Evolutionary conservation across 2,113 vertebrate genomes (phyloP), one percentile per base, ranked within the genome.

Genomic region (Nerophis lumbriciformis): DNA sequence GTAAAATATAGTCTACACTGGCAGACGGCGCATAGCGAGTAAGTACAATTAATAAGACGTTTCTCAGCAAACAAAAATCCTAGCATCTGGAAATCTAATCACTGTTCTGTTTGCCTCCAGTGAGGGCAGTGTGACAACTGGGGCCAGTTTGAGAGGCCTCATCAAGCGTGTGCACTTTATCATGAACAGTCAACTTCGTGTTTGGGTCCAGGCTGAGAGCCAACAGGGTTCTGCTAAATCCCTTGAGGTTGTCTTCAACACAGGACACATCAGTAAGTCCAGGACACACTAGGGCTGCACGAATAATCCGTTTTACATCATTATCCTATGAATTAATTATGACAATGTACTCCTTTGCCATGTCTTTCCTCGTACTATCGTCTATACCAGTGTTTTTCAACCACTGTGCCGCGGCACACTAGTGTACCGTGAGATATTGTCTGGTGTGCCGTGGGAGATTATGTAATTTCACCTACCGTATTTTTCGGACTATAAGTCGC

Each of bases 1-100:
- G 63, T 66, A 4, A 57, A 9, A 16, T 90, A 89, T 75, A 82
- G 36, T 15, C 73, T 91, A 38, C 59, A 86, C 71, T 91, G 88
- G 89, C 0, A 63, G 16, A 8, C 65, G 15, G 39, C 2, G 42
- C 0, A 48, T 45, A 54, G 3, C 6, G 1, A 55, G 87, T 87
- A 84, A 81, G 38, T 4, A 28, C 28, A 28, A 28, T 28, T 28
- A 66, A 52, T 19, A 19, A 16, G 12, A 8, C 36, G 38, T 19
- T 53, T 5, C 14, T 21, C 4, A 59, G 11, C 15, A 36, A 15
- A 35, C 19, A 48, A 3, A 37, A 6, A 37, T 52, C 8, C 8
- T 11, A 8, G 8, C 2, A 45, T 45, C 10, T 45, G 28, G 12
- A 8, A 28, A 47, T 16, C 2, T 13, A 2, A 13, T 47, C 44